A percentile compares a stretch with the other conserved stretches of the same genome.
These are phyloP conservation scores for Sakesphorus luctuosus DNA, from an alignment of 2,113 vertebrate genomes.

Conservation along the genomic window DNA sequence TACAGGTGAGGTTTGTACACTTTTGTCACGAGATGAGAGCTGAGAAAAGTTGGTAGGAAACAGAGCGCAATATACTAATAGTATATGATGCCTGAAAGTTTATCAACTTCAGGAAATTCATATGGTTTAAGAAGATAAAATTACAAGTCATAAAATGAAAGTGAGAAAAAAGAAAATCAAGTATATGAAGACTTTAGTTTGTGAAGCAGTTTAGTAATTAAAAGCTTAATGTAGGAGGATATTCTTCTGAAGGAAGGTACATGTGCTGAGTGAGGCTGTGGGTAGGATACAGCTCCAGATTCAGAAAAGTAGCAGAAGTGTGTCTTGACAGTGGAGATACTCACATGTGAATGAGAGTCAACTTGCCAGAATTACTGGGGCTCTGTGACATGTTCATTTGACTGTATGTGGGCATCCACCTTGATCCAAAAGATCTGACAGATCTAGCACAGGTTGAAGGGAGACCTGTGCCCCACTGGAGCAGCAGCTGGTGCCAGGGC, in stretches of 20 bases:
- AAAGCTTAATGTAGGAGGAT: neutral
- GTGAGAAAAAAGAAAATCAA: neutral
- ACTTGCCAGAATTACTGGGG: neutral
- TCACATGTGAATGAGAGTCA: neutral
- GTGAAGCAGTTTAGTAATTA: neutral
- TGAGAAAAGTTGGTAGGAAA: neutral
- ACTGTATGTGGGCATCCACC: neutral
- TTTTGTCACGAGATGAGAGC: neutral
- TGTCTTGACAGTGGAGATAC: neutral
- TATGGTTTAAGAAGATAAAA: neutral
- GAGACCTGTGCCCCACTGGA: neutral
- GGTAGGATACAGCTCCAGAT: neutral
- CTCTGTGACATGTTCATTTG: neutral
- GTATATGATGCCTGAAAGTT: neutral
- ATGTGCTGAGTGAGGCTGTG: too few species aligned
- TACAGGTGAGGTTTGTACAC: neutral
- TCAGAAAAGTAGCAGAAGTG: neutral
- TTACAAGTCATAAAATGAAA: neutral
- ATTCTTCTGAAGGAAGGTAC: neutral
- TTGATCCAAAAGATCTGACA: neutral
- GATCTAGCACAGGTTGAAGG: neutral
- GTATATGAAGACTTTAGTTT: neutral
- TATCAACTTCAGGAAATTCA: neutral
- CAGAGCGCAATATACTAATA: neutral
- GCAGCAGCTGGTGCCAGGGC: neutral